Evolutionary conservation across 2,797 vertebrate species (phyloP).

Genomic region (Diglossa cyanea): DNA sequence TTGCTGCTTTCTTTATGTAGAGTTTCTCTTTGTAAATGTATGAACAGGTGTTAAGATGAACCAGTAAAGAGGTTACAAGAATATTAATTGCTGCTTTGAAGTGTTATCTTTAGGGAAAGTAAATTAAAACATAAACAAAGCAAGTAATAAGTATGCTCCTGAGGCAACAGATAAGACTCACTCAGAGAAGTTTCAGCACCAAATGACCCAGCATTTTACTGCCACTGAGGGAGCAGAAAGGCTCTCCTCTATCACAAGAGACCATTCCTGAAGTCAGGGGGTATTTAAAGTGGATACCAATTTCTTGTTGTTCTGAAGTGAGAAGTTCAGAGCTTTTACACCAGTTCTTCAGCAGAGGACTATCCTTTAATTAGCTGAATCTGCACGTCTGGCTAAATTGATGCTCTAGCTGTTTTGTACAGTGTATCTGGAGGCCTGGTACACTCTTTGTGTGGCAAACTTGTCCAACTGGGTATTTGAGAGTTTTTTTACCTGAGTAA

Average conservation of each 20-base stretch:
- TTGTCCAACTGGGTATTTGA: not conserved
- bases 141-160: not conserved
- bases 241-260: not conserved
- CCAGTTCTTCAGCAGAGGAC: not conserved
- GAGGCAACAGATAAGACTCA: not conserved
- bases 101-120: conserved; percentile 24
- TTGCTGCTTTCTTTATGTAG: not conserved
- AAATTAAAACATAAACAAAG: conserved; percentile 46
- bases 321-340: not conserved
- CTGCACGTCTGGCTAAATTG: not conserved
- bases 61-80: conserved; percentile 28
- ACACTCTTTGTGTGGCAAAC: not conserved
- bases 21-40: not conserved
- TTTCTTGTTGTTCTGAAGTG: not conserved
- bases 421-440: not conserved
- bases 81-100: conserved; percentile 31
- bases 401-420: not conserved
- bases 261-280: not conserved
- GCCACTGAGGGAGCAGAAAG: not conserved
- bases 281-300: not conserved
- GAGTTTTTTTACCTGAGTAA: not conserved
- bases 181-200: not conserved
- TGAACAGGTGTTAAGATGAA: conserved; percentile 23
- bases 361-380: not conserved
- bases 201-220: not conserved